Percentiles rank a stretch among this genome's conserved stretches.
These are phyloP conservation scores for Orchestes rusci DNA, from an alignment of 2,888 invertebrate species.

Conservation along the genomic window DNA sequence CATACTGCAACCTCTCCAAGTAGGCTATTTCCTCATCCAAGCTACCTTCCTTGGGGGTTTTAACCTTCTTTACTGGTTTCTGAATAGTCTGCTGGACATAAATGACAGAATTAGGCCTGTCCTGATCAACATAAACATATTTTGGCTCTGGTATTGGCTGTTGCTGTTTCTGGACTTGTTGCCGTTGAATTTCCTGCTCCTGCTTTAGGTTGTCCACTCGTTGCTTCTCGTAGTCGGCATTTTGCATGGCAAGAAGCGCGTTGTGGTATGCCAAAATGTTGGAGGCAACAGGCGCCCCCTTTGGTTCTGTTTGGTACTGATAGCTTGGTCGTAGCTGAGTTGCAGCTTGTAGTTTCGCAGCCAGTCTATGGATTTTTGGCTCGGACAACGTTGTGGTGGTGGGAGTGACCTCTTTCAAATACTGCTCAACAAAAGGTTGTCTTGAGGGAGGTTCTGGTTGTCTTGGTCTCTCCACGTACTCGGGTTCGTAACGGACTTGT, in stretches of 20 bases:
- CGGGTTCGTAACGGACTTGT: no score
- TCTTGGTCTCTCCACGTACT: no score
- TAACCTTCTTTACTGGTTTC: not conserved
- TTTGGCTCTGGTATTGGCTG: no score
- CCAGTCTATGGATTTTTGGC: no score
- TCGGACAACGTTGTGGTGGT: constrained; percentile 16
- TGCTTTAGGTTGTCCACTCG: constrained; percentile 11
- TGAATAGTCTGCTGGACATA: not conserved
- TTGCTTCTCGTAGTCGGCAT: constrained; percentile 16
- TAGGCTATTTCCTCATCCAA: not conserved
- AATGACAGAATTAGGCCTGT: not conserved
- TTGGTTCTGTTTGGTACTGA: constrained; percentile 4
- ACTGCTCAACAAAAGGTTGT: constrained; percentile 13
- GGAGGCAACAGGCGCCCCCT: constrained; percentile 10
- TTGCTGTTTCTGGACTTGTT: not conserved
- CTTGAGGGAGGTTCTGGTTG: not conserved
- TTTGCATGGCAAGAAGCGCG: constrained; percentile 13
- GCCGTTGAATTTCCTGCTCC: not conserved
- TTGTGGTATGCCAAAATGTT: constrained; percentile 18
- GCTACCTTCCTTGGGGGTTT: not conserved
- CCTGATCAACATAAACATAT: no score
- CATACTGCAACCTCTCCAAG: not conserved
- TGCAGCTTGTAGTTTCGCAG: no score
- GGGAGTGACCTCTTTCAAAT: constrained; percentile 22
- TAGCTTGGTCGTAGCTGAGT: no score